Base-by-base conservation (phyloP, 1,140 invertebrate species). In the Zaprionus nigranus region DNA sequence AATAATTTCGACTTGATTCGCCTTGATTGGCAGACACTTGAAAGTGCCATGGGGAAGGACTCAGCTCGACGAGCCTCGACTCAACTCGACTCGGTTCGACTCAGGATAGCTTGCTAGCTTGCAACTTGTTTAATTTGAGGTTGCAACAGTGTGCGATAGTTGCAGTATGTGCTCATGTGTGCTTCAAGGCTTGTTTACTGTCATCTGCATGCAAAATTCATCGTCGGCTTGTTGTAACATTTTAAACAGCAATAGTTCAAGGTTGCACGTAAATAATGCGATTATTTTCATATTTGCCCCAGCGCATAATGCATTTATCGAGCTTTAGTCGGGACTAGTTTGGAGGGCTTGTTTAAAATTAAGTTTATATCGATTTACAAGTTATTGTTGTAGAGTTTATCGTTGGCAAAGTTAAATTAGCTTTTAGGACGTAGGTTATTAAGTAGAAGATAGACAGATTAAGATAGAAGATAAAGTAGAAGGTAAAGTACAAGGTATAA, bases 1-100 rank as follows among this genome's bases (percentile, higher is more conserved):
- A 85, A 88, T 88, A 82, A 90, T 88, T 88, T 90, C 82, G 81
- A 81, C 83, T 80, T 69, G 81, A 88, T 88, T 88, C 63, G 58
- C 79, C 68, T 74, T 81, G 84, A 88, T 88, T 88, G 84, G 76
- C 84, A 88, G 81, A 81, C 85, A 88, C 84, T 88, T 82, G 81
- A 78, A 84, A 88, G 81, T 79, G 77, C 80, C 70, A 79, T 59
- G 38, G 59, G 26, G n/a, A 17, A 43, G 40, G n/a, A 17, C n/a
- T n/a, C 5, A 13, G 17, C n/a, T 5, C 1, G 40, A 17, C 40
- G 2, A 28, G 34, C 40, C 38, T 34, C 34, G n/a, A 17, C 17
- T 34, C 34, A 11, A 17, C 17, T 17, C 17, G 17, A 15, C 34
- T 20, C 53, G n/a, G 26, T 20, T 67, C 64, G 30, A 34, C 30